Evolutionary conservation across 2,888 invertebrate genomes (phyloP).

Genomic region (Mechanitis messenoides): DNA sequence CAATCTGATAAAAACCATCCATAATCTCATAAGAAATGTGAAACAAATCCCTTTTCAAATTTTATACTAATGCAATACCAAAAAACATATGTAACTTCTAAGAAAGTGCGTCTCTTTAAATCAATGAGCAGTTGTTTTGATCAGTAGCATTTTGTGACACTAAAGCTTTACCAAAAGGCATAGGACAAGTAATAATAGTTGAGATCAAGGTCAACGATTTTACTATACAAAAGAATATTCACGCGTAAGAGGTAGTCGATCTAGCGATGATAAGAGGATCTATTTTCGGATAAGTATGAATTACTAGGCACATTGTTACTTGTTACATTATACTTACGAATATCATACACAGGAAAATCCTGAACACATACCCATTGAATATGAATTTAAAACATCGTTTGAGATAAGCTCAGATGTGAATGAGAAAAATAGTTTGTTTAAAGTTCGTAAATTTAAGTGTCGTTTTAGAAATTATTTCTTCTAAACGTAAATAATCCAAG

Average conservation of each 20-base stretch:
- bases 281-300: constrained; percentile 48
- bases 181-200: constrained; percentile 26
- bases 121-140: not conserved
- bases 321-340: constrained; percentile 33
- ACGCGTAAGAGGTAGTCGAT: constrained; percentile 44
- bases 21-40: too few relatives aligned
- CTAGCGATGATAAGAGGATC: constrained; percentile 44
- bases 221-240: constrained; percentile 34
- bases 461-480: too few relatives aligned
- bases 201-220: constrained; percentile 58
- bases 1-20: too few relatives aligned
- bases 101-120: not conserved
- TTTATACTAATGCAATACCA: too few relatives aligned
- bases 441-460: not conserved
- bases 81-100: too few relatives aligned
- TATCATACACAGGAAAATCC: constrained; percentile 37
- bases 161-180: constrained; percentile 13
- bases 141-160: not conserved
- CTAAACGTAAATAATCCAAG: too few relatives aligned
- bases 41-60: too few relatives aligned
- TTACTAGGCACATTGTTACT: constrained; percentile 39
- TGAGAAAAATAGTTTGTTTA: constrained; percentile 2
- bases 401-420: constrained; percentile 7
- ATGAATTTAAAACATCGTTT: constrained; percentile 5
- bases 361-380: constrained; percentile 33